phyloP scores from a whole-genome alignment of 2,113 vertebrate genomes.

The Phoenicopterus ruber region DNA sequence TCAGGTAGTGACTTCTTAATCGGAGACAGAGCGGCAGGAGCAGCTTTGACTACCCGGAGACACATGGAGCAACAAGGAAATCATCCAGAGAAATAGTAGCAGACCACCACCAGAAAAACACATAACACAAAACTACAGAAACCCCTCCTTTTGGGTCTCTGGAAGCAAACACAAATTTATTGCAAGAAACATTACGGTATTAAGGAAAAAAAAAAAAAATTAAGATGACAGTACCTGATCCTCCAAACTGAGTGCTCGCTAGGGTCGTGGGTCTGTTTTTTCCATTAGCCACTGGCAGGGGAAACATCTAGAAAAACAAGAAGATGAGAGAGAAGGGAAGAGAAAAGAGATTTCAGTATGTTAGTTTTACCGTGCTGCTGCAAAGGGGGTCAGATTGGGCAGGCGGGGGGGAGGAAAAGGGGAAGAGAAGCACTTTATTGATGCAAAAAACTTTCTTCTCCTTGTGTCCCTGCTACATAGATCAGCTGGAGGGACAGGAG shows the following conservation, averaged over 20 bases:
- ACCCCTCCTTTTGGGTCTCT: not conserved
- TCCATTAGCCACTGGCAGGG: constrained; percentile 93
- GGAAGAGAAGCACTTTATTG: not conserved
- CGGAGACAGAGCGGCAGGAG: not conserved
- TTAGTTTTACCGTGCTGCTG: not conserved
- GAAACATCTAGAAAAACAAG: constrained; percentile 91
- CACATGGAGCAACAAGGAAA: not conserved
- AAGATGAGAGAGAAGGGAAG: constrained; percentile 13
- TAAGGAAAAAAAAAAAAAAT: not conserved
- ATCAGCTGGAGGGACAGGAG: not conserved
- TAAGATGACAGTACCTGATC: constrained; percentile 82
- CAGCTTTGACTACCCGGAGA: not conserved
- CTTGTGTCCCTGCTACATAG: not conserved
- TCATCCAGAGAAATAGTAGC: not conserved
- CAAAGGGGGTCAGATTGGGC: not conserved
- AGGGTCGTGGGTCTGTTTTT: constrained; percentile 94
- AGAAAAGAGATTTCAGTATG: constrained; percentile 49
- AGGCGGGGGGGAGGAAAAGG: not conserved
- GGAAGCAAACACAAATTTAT: not conserved
- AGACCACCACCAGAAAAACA: not conserved
- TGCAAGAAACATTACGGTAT: not conserved
- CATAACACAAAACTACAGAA: not conserved
- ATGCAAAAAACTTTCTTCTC: constrained; percentile 10
- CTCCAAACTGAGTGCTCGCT: constrained; percentile 88
- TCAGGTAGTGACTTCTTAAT: not conserved